Conservation (phyloP, 2,888 invertebrate genomes). For the Apoda limacodes region DNA sequence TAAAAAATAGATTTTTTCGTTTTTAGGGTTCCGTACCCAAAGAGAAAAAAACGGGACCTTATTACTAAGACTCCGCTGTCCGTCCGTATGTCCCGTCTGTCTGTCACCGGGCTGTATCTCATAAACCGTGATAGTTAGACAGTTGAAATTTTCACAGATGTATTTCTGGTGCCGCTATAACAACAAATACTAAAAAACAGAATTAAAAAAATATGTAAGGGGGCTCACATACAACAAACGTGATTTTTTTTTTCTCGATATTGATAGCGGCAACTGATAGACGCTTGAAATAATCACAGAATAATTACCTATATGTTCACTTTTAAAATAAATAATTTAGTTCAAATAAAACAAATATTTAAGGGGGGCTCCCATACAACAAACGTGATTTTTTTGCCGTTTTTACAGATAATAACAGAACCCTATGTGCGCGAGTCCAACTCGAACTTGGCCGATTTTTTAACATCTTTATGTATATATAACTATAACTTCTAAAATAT, state of each 20-base stretch:
- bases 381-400: not conserved
- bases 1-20: too few species aligned
- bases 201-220: not conserved
- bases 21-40: not conserved
- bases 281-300: not conserved
- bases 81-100: not conserved
- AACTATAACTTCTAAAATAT: too few species aligned
- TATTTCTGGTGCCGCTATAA: not conserved
- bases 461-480: too few species aligned
- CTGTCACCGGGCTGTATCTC: not conserved
- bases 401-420: not conserved
- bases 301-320: not conserved
- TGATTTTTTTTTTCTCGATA: not conserved
- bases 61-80: not conserved
- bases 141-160: not conserved
- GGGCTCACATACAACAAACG: not conserved
- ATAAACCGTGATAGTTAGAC: not conserved
- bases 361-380: not conserved
- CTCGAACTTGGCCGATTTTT: not conserved
- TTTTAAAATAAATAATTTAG: not conserved
- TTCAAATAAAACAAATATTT: not conserved
- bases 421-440: not conserved
- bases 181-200: not conserved
- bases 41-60: not conserved
- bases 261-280: not conserved